Conservation (phyloP, 2,797 vertebrate genomes). For the Zalophus californianus region DNA sequence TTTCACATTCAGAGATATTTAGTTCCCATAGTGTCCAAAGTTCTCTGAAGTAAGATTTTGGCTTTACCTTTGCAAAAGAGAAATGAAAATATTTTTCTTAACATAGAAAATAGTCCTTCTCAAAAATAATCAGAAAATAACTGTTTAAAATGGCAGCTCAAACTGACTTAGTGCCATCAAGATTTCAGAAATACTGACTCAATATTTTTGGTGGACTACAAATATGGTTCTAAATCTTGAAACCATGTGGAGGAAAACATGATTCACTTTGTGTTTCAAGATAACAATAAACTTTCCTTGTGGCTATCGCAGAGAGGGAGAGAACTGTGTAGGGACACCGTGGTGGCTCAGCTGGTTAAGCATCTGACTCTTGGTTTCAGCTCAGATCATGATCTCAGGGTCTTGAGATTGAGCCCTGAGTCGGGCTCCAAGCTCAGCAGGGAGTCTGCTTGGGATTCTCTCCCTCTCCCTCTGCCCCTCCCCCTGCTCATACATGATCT, state of each 20-base stretch:
- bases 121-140: constrained; percentile 65
- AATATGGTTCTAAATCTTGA: constrained; percentile 61
- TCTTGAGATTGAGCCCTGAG: rapidly evolving
- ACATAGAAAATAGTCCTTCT: constrained; percentile 36
- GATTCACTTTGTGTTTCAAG: constrained; percentile 55
- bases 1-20: neutral
- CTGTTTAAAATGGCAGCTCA: constrained; percentile 64
- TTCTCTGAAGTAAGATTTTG: constrained; percentile 44
- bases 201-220: constrained; percentile 59
- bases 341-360: neutral
- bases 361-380: neutral
- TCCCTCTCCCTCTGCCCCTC: neutral
- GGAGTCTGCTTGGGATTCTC: neutral
- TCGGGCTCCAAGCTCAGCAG: neutral
- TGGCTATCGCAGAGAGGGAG: neutral
- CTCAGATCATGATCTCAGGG: neutral
- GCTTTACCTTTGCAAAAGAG: constrained; percentile 69
- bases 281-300: constrained; percentile 58
- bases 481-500: neutral
- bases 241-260: constrained; percentile 24
- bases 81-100: constrained; percentile 64
- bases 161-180: constrained; percentile 57
- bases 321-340: neutral
- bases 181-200: constrained; percentile 73
- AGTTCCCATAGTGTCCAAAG: neutral